Conservation (phyloP, 2,888 invertebrate species). For the Acleris cristana region DNA sequence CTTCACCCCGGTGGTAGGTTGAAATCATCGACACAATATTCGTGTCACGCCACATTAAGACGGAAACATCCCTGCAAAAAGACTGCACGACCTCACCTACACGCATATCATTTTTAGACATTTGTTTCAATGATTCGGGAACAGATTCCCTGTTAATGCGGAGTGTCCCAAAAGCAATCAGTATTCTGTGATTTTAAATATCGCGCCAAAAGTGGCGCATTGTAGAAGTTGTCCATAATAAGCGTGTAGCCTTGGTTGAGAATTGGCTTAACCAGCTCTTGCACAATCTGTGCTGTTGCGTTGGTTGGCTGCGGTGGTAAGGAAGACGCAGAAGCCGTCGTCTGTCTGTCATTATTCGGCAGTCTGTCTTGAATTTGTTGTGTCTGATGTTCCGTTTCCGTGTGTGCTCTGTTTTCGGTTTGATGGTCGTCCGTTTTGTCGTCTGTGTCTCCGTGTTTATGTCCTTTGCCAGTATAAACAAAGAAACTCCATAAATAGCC, state of each 20-base stretch:
- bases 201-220: slow-evolving; percentile 7
- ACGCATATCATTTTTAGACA: slow-evolving; percentile 1
- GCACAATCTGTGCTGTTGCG: slow-evolving; percentile 2
- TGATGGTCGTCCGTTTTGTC: no score
- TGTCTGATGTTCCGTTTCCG: not conserved
- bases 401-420: no score
- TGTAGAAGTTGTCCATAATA: slow-evolving; percentile 8
- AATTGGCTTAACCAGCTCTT: not conserved
- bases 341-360: slow-evolving; percentile 2
- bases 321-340: slow-evolving; percentile 6
- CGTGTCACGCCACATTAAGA: slow-evolving; percentile 26
- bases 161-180: slow-evolving; percentile 9
- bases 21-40: slow-evolving; percentile 27
- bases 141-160: slow-evolving; percentile 4
- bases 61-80: not conserved
- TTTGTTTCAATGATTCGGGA: not conserved
- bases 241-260: not conserved
- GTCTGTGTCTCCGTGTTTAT: not conserved
- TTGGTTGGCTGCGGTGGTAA: not conserved
- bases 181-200: slow-evolving; percentile 6
- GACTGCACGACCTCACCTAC: not conserved
- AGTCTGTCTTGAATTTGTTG: not conserved
- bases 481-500: slow-evolving; percentile 12
- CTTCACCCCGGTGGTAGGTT: slow-evolving; percentile 14
- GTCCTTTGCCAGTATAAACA: not conserved